Conservation (phyloP, 2,888 invertebrate species). For the Diaprepes abbreviatus region DNA sequence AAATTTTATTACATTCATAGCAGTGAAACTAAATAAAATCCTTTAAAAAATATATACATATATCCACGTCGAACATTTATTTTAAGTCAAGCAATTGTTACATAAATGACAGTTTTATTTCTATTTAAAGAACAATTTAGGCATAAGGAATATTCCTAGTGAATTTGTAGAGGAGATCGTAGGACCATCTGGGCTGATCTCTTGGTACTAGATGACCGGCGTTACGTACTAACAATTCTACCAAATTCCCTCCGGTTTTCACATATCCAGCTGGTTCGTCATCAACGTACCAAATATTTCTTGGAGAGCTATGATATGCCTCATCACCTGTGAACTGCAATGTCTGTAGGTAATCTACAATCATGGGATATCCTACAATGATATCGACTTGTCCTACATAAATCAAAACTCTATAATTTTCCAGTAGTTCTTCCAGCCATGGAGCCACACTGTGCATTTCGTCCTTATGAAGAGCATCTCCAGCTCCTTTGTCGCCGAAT, state of each 20-base stretch:
- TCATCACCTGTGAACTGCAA: slow-evolving; percentile 76
- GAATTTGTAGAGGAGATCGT: slow-evolving; percentile 79
- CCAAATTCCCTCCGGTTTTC: no score
- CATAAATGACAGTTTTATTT: no score
- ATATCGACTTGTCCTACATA: slow-evolving; percentile 92
- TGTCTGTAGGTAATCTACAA: slow-evolving; percentile 78
- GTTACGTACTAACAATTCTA: slow-evolving; percentile 77
- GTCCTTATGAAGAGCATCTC: slow-evolving; percentile 21
- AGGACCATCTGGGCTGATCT: slow-evolving; percentile 84
- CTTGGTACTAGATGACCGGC: slow-evolving; percentile 87
- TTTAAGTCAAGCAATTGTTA: no score
- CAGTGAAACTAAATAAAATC: no score
- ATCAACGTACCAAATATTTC: slow-evolving; percentile 77
- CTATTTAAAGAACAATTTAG: no score
- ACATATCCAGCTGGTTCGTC: slow-evolving; percentile 25
- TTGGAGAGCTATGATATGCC: slow-evolving; percentile 73
- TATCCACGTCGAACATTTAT: no score
- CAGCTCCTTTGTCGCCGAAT: slow-evolving; percentile 32
- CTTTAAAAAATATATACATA: no score
- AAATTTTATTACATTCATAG: no score
- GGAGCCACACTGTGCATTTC: slow-evolving; percentile 17
- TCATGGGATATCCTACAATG: slow-evolving; percentile 86
- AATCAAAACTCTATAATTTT: slow-evolving; percentile 78
- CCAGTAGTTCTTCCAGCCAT: slow-evolving; percentile 70
- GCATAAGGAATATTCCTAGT: slow-evolving; percentile 64